Evolutionary conservation across 2,888 invertebrate species (phyloP).

Genomic region (Cephus rjabovi): DNA sequence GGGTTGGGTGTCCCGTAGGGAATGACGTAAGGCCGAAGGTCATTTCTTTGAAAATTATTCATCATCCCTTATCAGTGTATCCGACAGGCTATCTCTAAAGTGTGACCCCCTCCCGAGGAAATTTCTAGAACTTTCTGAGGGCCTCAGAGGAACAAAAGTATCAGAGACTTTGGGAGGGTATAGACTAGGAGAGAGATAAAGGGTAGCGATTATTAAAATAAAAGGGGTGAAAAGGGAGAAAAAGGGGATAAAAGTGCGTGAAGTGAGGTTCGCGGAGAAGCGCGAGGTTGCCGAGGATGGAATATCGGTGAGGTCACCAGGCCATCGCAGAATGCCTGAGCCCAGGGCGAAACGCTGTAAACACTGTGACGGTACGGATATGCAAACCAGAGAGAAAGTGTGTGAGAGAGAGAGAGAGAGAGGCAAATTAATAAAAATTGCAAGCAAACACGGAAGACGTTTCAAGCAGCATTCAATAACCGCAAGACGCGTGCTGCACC

Average conservation of each 20-base stretch:
- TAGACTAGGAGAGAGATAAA: too few relatives aligned
- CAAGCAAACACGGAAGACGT: background rate
- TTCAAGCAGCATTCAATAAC: background rate
- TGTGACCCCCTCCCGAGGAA: too few relatives aligned
- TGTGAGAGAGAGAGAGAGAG: background rate
- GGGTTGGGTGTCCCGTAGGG: too few relatives aligned
- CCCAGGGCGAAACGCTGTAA: conserved; percentile 93
- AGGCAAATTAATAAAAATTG: background rate
- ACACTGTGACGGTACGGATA: conserved; percentile 85
- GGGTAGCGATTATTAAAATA: too few relatives aligned
- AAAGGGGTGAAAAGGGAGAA: background rate
- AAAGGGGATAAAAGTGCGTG: background rate
- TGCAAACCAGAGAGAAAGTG: background rate
- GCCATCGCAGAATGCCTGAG: conserved; percentile 71
- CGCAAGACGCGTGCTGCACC: background rate
- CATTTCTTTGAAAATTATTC: too few relatives aligned
- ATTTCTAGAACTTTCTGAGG: too few relatives aligned
- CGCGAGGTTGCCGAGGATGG: conserved; percentile 55
- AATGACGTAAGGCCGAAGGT: too few relatives aligned
- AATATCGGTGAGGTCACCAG: conserved; percentile 65
- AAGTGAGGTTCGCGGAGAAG: background rate
- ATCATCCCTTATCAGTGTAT: too few relatives aligned
- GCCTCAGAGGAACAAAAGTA: too few relatives aligned
- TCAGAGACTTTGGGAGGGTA: too few relatives aligned
- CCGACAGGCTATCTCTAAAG: too few relatives aligned